Base-by-base conservation (phyloP, 64 coral and sea anemone species). In the Exaiptasia diaphana region DNA sequence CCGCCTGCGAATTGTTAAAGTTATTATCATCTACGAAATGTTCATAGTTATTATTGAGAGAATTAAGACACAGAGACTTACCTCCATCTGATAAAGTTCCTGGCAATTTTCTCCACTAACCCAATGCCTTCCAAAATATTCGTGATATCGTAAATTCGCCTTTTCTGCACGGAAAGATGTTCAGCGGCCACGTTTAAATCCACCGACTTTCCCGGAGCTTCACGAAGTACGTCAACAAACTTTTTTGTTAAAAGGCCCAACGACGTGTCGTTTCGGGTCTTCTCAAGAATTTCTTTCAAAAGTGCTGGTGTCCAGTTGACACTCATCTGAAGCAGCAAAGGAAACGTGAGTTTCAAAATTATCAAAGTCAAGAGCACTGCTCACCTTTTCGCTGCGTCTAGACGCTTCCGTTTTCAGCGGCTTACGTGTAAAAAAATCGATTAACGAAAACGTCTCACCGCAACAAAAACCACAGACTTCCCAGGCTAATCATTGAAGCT, bases 31-130 rank as follows among this genome's bases (percentile, higher is more conserved):
- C n/a, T n/a, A n/a, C n/a, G n/a, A n/a, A n/a, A n/a, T n/a, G n/a
- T n/a, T n/a, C n/a, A n/a, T n/a, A n/a, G n/a, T n/a, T n/a, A n/a
- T n/a, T n/a, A n/a, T n/a, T n/a, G n/a, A n/a, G n/a, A n/a, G n/a
- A n/a, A n/a, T n/a, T n/a, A 65, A 65, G 14, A 14, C 23, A 29
- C 1, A 33, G 14, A 12, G 5, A 41, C 75, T 80, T 81, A 88
- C 85, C 85, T 68, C 85, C 85, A 88, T n/a, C 72, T 77, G 33
- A 88, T 80, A 26, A 71, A 57, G 41, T 88, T 88, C 50, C 78
- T 78, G 7, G 62, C 75, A 57, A 67, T 88, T 67, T 88, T 88
- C 38, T 88, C 85, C 21, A 88, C 78, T 18, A 80, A 18, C 6
- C 85, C 85, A 28, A 88, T 73, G 4, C 85, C 85, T 25, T 88